phyloP scores from a whole-genome alignment of 1,140 invertebrate species.

The Brachystomella parvula region DNA sequence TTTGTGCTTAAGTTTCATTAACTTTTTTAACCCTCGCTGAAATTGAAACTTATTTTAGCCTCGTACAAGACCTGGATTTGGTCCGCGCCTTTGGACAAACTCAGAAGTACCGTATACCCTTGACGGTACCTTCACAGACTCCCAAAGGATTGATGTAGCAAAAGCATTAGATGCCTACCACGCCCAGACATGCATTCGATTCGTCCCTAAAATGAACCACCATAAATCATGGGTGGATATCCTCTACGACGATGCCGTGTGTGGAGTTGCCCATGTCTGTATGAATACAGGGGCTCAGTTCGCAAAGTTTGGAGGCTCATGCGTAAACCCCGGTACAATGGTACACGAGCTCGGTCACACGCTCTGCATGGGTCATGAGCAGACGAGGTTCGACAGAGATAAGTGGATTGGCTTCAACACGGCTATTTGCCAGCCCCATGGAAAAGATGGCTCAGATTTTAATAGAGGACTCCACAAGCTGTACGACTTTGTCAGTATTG shows the following conservation, averaged over 20 bases:
- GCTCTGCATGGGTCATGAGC: conserved; percentile 36
- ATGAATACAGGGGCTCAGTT: conserved; percentile 33
- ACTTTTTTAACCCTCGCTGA: not conserved
- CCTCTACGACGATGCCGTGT: conserved; percentile 23
- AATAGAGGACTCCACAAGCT: conserved; percentile 27
- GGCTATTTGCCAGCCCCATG: conserved; percentile 32
- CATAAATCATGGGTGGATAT: conserved; percentile 33
- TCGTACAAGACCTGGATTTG: conserved; percentile 26
- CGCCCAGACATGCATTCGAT: conserved; percentile 29
- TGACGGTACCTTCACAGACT: conserved; percentile 25
- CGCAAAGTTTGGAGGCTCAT: conserved; percentile 33
- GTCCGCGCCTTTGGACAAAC: conserved; percentile 23
- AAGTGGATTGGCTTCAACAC: conserved; percentile 32
- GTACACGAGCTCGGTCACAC: conserved; percentile 33
- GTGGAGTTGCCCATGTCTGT: conserved; percentile 33
- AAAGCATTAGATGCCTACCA: conserved; percentile 27
- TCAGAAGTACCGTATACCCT: conserved; percentile 32
- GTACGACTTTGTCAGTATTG: conserved; percentile 34
- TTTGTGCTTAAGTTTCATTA: no score
- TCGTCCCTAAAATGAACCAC: conserved; percentile 23
- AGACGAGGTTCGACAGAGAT: conserved; percentile 31
- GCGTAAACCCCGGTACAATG: conserved; percentile 34
- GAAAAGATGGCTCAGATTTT: conserved; percentile 26
- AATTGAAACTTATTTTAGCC: no score
- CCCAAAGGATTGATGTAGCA: conserved; percentile 29